Conservation (phyloP, 1,140 invertebrate species). For the Condylostylus longicornis region DNA sequence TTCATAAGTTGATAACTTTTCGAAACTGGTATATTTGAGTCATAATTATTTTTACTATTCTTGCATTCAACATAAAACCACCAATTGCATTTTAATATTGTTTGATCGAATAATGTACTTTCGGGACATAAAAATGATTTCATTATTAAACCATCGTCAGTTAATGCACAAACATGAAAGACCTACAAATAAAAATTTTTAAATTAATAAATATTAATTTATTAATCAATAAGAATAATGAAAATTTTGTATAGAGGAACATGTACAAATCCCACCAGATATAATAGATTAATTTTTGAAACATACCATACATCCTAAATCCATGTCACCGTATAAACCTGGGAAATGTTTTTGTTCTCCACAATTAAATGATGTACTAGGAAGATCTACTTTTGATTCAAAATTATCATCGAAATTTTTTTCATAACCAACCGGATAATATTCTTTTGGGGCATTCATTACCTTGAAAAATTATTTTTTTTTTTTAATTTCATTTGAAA, state of each 20-base stretch:
- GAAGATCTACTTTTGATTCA: constrained; percentile 63
- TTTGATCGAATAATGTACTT: constrained; percentile 75
- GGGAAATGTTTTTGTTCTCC: constrained; percentile 80
- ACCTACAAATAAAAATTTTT: constrained; percentile 42
- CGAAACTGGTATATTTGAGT: constrained; percentile 76
- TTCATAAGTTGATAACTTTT: constrained; percentile 86
- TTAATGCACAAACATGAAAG: constrained; percentile 79
- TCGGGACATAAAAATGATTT: constrained; percentile 80
- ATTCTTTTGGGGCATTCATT: constrained; percentile 77
- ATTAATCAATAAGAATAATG: neutral
- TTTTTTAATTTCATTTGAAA: too few relatives aligned
- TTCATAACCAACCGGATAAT: constrained; percentile 71
- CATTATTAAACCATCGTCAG: constrained; percentile 72
- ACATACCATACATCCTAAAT: constrained; percentile 80
- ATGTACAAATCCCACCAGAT: neutral
- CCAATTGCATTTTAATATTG: constrained; percentile 81
- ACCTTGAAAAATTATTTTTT: constrained; percentile 35
- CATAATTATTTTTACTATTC: constrained; percentile 58
- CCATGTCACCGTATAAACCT: constrained; percentile 75
- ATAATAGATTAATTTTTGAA: neutral
- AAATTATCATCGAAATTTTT: constrained; percentile 80
- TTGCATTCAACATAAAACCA: constrained; percentile 84
- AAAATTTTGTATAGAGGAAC: neutral
- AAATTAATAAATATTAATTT: neutral
- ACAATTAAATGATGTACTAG: constrained; percentile 75